Evolutionary conservation across 23 tunicate species (phyloP).

Genomic region (Oikopleura vanhoeffeni): DNA sequence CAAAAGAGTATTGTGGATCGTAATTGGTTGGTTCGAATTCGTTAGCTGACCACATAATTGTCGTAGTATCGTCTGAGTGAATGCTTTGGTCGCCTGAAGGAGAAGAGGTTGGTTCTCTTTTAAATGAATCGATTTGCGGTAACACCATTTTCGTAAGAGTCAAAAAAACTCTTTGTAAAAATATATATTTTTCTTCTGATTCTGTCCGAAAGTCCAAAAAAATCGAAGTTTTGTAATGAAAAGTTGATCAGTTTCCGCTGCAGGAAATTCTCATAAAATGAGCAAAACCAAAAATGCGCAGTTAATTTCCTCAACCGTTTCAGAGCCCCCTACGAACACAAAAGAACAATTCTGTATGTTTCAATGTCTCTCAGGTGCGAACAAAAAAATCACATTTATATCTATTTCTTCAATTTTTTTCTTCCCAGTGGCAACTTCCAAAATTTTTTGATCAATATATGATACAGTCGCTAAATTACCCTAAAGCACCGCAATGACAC

Average conservation of each 20-base stretch:
- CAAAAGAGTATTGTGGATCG: neutral
- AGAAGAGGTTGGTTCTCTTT: neutral
- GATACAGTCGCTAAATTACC: constrained; percentile 15
- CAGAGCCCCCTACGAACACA: too few species aligned
- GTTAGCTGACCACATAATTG: neutral
- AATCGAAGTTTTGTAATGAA: too few species aligned
- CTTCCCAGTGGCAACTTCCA: neutral
- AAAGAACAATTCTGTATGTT: too few species aligned
- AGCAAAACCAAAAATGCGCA: too few species aligned
- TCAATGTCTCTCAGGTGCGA: too few species aligned
- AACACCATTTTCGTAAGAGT: neutral
- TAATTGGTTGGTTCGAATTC: neutral
- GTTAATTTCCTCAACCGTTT: too few species aligned
- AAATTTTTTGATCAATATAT: neutral
- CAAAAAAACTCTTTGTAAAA: too few species aligned
- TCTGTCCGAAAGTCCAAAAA: too few species aligned
- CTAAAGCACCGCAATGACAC: constrained; percentile 6
- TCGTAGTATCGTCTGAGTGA: neutral
- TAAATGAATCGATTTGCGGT: neutral
- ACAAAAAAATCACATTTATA: too few species aligned
- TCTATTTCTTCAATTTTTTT: too few species aligned
- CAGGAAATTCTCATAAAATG: neutral
- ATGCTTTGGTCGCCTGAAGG: neutral
- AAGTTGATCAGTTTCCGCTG: neutral
- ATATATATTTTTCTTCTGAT: too few species aligned